Evolutionary conservation across 1,140 invertebrate genomes (phyloP).

Genomic region (Scaptodrosophila lebanonensis): DNA sequence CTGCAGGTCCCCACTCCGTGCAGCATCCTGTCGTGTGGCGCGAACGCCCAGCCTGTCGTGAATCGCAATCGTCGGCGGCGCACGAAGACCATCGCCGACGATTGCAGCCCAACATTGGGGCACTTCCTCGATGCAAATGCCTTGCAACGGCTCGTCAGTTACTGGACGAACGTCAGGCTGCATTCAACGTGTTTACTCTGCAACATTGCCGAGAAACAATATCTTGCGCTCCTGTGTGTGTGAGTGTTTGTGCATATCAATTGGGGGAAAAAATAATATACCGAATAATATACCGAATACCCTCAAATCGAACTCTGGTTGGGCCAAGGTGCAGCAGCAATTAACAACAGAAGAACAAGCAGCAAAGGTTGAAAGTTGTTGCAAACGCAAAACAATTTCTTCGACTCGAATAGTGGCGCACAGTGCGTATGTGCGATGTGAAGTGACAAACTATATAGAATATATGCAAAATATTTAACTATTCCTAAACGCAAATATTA

Average conservation of each 20-base stretch:
- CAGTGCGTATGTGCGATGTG: too few species aligned
- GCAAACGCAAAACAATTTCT: too few species aligned
- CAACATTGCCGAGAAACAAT: constrained; percentile 1
- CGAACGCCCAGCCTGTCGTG: constrained; percentile 5
- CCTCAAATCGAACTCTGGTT: too few species aligned
- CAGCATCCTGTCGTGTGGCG: constrained; percentile 29
- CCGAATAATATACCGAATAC: too few species aligned
- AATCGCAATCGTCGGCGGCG: constrained; percentile 15
- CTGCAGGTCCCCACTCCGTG: background rate
- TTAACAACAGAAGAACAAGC: too few species aligned
- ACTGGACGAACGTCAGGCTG: constrained; percentile 60
- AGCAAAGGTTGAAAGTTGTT: too few species aligned
- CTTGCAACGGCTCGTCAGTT: constrained; percentile 55
- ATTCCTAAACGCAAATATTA: too few species aligned
- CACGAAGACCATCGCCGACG: too few species aligned
- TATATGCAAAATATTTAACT: too few species aligned
- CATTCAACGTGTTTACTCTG: constrained; percentile 56
- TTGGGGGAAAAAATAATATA: constrained; percentile 16
- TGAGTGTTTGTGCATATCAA: constrained; percentile 13
- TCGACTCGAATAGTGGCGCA: too few species aligned
- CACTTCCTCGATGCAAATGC: constrained; percentile 41
- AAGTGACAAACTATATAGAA: too few species aligned
- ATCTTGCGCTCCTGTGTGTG: constrained; percentile 17
- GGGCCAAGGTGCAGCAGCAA: too few species aligned
- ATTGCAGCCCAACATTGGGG: constrained; percentile 38